Base-by-base conservation (phyloP, 1,140 invertebrate genomes). In the Rhagoletis pomonella region DNA sequence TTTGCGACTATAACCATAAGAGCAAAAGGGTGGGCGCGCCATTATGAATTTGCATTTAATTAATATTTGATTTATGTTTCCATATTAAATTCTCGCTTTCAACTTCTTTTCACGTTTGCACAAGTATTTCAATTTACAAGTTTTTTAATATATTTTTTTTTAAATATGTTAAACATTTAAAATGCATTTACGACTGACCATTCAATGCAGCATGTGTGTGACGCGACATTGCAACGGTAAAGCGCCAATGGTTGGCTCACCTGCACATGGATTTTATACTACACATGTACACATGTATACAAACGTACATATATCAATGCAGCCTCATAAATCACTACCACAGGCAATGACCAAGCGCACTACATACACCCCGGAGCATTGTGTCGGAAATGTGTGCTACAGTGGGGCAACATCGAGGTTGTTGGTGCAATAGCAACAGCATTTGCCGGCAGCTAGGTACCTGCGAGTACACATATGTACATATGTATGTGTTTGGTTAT, bases 361-460 rank as follows among this genome's bases (percentile, higher is more conserved):
- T 29, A 29, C 29, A 29, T 58, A 19, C 7, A 42, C 73, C 73
- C 73, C 73, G 29, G 73, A 81, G 73, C 47, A 81, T 81, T 42
- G 73, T 81, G 73, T 81, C 73, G 47, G 73, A 81, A 81, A 81
- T 81, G 73, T 47, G 17, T 81, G 50, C n/a, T 14, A 81, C n/a
- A 17, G 47, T 17, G 29, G n/a, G 17, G 17, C 3, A 81, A 29
- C 29, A 29, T 29, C 29, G 29, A 81, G 14, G 73, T 50, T 29
- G 29, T 5, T 62, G n/a, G 9, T 62, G 60, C n/a, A 17, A 14
- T 44, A 69, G 69, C 17, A 44, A 17, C 39, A 42, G 29, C 7
- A 44, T 6, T 17, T 47, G 17, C n/a, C 42, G n/a, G 3, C 39
- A 55, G 50, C 50, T 29, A 29, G 29, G 29, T 29, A 0, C 29